Percentiles rank a stretch among this genome's conserved stretches.
phyloP scores from a whole-genome alignment of 35 echinoderm and acorn worm genomes.

The Holothuria glaberrima region DNA sequence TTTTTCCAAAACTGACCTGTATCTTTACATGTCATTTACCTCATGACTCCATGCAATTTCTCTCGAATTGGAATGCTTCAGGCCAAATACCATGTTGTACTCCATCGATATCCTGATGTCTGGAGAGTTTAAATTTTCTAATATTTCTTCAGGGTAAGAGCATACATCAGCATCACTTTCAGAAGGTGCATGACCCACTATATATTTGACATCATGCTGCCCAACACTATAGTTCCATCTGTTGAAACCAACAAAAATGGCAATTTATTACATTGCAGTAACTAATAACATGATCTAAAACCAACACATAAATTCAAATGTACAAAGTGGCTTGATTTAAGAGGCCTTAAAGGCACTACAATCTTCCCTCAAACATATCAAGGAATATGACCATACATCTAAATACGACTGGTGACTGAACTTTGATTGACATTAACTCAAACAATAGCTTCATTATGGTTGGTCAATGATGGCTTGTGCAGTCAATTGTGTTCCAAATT shows the following conservation, averaged over 20 bases:
- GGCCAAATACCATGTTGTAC: conserved; percentile 69
- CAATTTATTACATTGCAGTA: not conserved
- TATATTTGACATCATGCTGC: conserved; percentile 83
- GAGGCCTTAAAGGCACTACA: no score
- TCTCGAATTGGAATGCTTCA: conserved; percentile 43
- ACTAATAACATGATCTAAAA: not conserved
- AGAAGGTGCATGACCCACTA: conserved; percentile 33
- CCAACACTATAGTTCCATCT: conserved; percentile 99
- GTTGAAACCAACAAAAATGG: conserved; percentile 14
- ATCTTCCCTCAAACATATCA: no score
- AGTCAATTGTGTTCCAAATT: no score
- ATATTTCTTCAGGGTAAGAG: not conserved
- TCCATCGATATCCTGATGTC: conserved; percentile 72
- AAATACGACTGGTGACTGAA: no score
- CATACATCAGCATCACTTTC: not conserved
- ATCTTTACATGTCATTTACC: conserved; percentile 18
- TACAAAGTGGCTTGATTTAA: no score
- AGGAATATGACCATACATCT: no score
- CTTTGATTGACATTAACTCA: no score
- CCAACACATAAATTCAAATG: not conserved
- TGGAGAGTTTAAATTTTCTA: not conserved
- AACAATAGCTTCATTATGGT: no score
- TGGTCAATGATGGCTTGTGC: no score
- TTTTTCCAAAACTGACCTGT: not conserved
- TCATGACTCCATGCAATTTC: conserved; percentile 82